phyloP scores from a whole-genome alignment of 2,797 vertebrate species.

The Champsocephalus gunnari region DNA sequence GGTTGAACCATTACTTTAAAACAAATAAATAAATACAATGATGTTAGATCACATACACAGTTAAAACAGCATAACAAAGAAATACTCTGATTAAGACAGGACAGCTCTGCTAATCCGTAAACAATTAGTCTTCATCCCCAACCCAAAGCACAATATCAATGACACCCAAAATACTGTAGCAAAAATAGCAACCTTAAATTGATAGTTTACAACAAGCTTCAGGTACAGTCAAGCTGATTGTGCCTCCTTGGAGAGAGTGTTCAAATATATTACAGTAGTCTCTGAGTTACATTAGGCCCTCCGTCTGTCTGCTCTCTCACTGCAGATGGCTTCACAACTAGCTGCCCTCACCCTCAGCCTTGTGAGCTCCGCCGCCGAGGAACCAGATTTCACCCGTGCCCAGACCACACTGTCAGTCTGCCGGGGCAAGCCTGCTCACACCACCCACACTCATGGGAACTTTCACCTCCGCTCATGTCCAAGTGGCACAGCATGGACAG shows the following conservation, averaged over 20 bases:
- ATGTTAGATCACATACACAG: conserved; percentile 27
- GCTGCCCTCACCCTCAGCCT: conserved; percentile 73
- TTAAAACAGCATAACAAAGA: conserved; percentile 32
- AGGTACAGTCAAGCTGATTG: conserved; percentile 62
- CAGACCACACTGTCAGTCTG: conserved; percentile 71
- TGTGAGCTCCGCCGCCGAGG: conserved; percentile 54
- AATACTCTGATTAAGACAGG: conserved; percentile 40
- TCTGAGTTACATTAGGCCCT: conserved; percentile 65
- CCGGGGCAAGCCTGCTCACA: conserved; percentile 74
- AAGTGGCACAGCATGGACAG: conserved; percentile 52
- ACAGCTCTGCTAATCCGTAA: conserved; percentile 49
- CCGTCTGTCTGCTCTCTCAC: conserved; percentile 80
- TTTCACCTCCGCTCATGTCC: conserved; percentile 67
- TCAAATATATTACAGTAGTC: conserved; percentile 62
- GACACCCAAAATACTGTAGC: conserved; percentile 72
- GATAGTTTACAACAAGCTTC: conserved; percentile 64
- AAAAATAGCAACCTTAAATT: conserved; percentile 73
- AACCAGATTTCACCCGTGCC: conserved; percentile 70
- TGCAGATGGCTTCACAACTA: conserved; percentile 85
- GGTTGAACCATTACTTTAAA: conserved; percentile 14
- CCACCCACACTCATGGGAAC: conserved; percentile 72
- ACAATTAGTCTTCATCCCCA: conserved; percentile 11
- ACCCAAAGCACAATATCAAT: conserved; percentile 68
- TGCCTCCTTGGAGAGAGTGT: conserved; percentile 53
- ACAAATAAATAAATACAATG: conserved; percentile 3